Conservation (phyloP, 2,888 invertebrate species). For the Amphiduros pacificus region DNA sequence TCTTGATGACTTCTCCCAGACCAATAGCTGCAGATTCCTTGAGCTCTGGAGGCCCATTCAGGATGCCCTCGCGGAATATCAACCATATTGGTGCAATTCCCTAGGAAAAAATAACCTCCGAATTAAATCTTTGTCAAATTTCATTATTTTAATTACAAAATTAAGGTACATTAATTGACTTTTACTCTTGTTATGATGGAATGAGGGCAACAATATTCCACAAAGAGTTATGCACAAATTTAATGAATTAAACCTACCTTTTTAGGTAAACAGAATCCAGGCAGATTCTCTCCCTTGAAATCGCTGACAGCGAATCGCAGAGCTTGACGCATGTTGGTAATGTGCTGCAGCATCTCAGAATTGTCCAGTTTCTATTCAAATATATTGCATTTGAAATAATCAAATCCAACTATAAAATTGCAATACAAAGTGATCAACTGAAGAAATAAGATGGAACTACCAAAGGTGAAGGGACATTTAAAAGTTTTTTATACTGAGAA, state of each 20-base stretch:
- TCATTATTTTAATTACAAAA: neutral
- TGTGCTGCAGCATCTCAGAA: conserved; percentile 81
- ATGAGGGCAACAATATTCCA: neutral
- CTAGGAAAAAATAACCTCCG: conserved; percentile 60
- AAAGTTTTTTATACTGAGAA: too few relatives aligned
- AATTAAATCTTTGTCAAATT: too few relatives aligned
- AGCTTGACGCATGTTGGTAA: conserved; percentile 87
- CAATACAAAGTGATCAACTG: too few relatives aligned
- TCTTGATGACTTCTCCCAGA: conserved; percentile 78
- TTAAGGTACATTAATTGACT: neutral
- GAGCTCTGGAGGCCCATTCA: conserved; percentile 92
- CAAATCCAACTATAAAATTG: too few relatives aligned
- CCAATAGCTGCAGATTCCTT: conserved; percentile 95
- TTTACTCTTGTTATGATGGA: neutral
- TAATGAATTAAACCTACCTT: conserved; percentile 22
- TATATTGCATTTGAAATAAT: neutral
- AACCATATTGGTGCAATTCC: conserved; percentile 92
- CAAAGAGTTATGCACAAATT: neutral
- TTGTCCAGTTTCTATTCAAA: conserved; percentile 73
- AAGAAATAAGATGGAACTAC: too few relatives aligned
- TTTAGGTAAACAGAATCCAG: conserved; percentile 85
- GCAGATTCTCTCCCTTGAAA: conserved; percentile 75
- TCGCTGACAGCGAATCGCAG: conserved; percentile 88
- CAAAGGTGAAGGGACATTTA: too few relatives aligned
- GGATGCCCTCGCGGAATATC: conserved; percentile 92